A percentile compares a stretch with the other conserved stretches of the same genome.
Conservation (phyloP, 1,140 invertebrate species). For the Trichogramma pretiosum region DNA sequence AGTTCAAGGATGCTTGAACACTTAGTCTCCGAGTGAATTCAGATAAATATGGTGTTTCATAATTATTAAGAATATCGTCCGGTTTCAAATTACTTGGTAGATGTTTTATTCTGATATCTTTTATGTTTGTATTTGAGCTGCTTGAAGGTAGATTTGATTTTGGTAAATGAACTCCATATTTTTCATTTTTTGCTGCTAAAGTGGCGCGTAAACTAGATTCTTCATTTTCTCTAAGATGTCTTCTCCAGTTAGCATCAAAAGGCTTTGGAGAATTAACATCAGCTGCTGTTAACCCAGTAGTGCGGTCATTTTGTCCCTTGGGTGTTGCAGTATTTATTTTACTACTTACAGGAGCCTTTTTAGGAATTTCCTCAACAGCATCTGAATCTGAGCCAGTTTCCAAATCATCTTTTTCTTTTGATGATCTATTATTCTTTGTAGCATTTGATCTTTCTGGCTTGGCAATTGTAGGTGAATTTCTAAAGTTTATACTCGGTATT, state of each 20-base stretch:
- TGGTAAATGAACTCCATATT: slow-evolving; percentile 12
- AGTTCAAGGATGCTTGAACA: slow-evolving; percentile 43
- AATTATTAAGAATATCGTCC: slow-evolving; percentile 34
- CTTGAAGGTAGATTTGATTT: too few species aligned
- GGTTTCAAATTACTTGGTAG: too few species aligned
- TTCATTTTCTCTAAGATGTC: slow-evolving; percentile 2
- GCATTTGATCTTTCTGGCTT: too few species aligned
- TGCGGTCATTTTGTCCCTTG: slow-evolving; percentile 12
- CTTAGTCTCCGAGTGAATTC: slow-evolving; percentile 57
- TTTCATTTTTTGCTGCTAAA: slow-evolving; percentile 7
- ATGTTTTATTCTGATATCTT: slow-evolving; percentile 16
- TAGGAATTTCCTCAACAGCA: slow-evolving; percentile 26
- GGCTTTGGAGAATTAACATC: slow-evolving; percentile 12
- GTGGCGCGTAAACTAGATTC: slow-evolving; percentile 4
- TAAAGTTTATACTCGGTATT: slow-evolving; percentile 16
- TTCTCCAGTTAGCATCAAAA: slow-evolving; percentile 13
- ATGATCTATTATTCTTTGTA: slow-evolving; percentile 40
- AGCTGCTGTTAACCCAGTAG: not conserved
- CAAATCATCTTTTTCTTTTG: slow-evolving; percentile 45
- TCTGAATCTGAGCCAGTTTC: slow-evolving; percentile 52
- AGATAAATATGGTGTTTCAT: slow-evolving; percentile 57
- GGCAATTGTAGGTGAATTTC: slow-evolving; percentile 21
- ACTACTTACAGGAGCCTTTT: slow-evolving; percentile 7
- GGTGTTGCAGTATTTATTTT: slow-evolving; percentile 15
- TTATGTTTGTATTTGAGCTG: too few species aligned